Conservation (phyloP, 2,113 vertebrate genomes). For the Tupaia tana region DNA sequence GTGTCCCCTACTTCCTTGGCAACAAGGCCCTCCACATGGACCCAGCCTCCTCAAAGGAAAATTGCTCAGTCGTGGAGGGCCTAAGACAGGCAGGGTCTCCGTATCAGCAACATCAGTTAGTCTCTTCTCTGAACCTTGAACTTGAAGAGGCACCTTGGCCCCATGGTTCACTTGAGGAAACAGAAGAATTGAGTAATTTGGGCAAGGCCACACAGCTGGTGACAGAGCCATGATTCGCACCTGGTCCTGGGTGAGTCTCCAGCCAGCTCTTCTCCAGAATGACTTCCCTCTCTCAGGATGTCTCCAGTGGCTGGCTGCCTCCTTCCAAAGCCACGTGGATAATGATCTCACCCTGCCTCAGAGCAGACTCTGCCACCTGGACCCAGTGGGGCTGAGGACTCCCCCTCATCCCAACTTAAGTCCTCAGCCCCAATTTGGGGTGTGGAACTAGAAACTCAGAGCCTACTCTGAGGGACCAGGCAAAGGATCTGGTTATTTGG, state of each 20-base stretch:
- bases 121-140: neutral
- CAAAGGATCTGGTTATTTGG: neutral
- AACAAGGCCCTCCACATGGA: too few species aligned
- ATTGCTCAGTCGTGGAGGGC: accelerated
- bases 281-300: neutral
- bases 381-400: too few species aligned
- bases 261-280: neutral
- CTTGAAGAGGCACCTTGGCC: neutral
- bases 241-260: neutral
- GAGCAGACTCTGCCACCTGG: neutral
- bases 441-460: neutral
- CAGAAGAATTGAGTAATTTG: neutral
- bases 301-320: neutral
- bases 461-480: neutral
- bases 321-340: neutral
- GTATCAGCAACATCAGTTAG: too few species aligned
- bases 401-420: neutral
- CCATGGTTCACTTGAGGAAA: neutral
- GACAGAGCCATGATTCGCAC: neutral
- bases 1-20: too few species aligned
- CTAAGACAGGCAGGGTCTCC: too few species aligned
- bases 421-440: neutral
- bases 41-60: neutral
- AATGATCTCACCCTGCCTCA: neutral
- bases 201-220: neutral